Evolutionary conservation across 2,797 vertebrate species (phyloP).

Genomic region (Gambusia yucatana): DNA sequence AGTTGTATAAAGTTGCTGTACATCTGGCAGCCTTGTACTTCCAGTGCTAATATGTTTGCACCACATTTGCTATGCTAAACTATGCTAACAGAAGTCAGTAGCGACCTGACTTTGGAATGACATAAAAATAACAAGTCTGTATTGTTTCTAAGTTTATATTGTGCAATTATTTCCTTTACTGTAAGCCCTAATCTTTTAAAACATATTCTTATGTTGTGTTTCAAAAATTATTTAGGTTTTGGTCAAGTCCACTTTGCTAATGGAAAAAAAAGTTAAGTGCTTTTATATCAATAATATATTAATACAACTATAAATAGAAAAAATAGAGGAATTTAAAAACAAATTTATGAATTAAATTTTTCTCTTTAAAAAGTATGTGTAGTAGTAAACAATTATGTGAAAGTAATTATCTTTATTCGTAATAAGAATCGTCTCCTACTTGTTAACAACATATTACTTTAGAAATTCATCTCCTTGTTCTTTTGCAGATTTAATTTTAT

Average conservation of each 20-base stretch:
- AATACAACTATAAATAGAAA: slow-evolving; percentile 3
- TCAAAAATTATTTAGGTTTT: background rate
- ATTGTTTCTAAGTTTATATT: background rate
- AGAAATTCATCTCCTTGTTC: background rate
- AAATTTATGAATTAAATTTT: background rate
- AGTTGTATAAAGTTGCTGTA: background rate
- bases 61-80: slow-evolving; percentile 10
- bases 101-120: background rate
- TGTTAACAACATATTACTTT: background rate
- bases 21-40: background rate
- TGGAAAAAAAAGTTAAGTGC: background rate
- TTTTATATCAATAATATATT: slow-evolving; percentile 6
- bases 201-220: background rate
- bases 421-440: background rate
- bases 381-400: background rate
- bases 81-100: slow-evolving; percentile 29
- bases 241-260: background rate
- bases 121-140: background rate
- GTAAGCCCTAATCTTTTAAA: background rate
- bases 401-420: background rate
- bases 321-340: slow-evolving; percentile 11
- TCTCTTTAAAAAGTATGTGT: background rate
- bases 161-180: background rate
- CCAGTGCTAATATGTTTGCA: background rate
- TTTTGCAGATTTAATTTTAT: slow-evolving; percentile 8